A percentile compares a stretch with the other conserved stretches of the same genome.
Evolutionary conservation across 2,888 invertebrate species (phyloP).

Genomic region (Drosophila pegasa): DNA sequence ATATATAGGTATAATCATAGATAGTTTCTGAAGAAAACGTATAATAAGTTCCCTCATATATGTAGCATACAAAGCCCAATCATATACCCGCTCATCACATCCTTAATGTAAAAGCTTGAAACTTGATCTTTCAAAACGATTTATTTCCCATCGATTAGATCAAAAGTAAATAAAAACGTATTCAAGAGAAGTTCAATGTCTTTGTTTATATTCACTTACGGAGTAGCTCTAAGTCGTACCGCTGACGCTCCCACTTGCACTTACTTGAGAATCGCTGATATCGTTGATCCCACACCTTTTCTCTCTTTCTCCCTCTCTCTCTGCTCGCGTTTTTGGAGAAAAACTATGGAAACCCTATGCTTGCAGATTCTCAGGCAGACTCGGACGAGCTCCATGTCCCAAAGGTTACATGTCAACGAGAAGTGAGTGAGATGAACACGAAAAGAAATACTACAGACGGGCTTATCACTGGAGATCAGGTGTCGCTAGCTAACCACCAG

Average conservation of each 20-base stretch:
- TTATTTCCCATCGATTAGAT: not conserved
- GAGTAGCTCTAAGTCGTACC: not conserved
- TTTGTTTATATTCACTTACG: not conserved
- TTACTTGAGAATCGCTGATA: not conserved
- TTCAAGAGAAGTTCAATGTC: too few species aligned
- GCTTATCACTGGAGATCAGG: conserved; percentile 75
- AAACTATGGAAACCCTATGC: conserved; percentile 45
- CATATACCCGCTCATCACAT: not conserved
- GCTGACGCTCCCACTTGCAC: not conserved
- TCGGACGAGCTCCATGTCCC: conserved; percentile 17
- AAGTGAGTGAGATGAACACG: not conserved
- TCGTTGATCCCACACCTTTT: conserved; percentile 14
- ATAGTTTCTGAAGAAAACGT: too few species aligned
- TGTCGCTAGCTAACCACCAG: conserved; percentile 73
- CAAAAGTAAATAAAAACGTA: not conserved
- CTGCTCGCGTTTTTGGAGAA: not conserved
- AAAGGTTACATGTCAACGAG: conserved; percentile 37
- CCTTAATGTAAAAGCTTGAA: not conserved
- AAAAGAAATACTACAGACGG: conserved; percentile 17
- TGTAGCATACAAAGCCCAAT: not conserved
- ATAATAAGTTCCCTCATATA: not conserved
- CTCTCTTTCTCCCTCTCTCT: too few species aligned
- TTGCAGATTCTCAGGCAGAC: conserved; percentile 46
- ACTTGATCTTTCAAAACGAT: not conserved
- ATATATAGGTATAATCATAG: too few species aligned